A percentile compares a stretch with the other conserved stretches of the same genome.
Conservation (phyloP, 2,113 vertebrate genomes). For the Erythrolamprus reginae region DNA sequence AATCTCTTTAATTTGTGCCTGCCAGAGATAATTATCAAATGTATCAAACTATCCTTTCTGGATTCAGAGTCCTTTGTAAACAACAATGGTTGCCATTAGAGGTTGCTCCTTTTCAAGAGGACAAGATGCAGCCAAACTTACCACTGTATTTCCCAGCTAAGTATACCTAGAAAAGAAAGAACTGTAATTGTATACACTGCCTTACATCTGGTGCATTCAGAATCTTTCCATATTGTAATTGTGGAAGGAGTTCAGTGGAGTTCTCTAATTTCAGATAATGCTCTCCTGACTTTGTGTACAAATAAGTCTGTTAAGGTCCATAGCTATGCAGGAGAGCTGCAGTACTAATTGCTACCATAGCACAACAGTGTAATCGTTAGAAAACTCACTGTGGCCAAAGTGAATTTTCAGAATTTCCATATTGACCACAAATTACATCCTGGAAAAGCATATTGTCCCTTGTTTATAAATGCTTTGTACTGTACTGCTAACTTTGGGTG, state of each 20-base stretch:
- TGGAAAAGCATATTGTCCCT: neutral
- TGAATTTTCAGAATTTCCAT: neutral
- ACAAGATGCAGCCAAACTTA: neutral
- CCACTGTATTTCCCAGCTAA: neutral
- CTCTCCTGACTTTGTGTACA: neutral
- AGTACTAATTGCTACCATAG: neutral
- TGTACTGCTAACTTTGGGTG: neutral
- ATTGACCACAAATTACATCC: neutral
- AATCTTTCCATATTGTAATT: neutral
- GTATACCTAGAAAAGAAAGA: neutral
- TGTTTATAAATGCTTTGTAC: conserved; percentile 2
- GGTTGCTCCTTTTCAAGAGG: neutral
- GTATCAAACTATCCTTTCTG: neutral
- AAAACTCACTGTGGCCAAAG: neutral
- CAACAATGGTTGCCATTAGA: neutral
- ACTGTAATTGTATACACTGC: accelerated
- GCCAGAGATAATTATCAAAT: neutral
- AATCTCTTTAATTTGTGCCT: neutral
- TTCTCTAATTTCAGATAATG: neutral
- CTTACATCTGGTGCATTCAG: neutral
- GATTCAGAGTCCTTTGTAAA: neutral
- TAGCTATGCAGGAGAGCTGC: neutral
- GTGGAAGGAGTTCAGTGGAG: neutral
- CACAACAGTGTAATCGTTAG: neutral
- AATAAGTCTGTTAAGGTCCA: neutral